phyloP scores from a whole-genome alignment of 2,888 invertebrate genomes.

The Tinea pellionella region DNA sequence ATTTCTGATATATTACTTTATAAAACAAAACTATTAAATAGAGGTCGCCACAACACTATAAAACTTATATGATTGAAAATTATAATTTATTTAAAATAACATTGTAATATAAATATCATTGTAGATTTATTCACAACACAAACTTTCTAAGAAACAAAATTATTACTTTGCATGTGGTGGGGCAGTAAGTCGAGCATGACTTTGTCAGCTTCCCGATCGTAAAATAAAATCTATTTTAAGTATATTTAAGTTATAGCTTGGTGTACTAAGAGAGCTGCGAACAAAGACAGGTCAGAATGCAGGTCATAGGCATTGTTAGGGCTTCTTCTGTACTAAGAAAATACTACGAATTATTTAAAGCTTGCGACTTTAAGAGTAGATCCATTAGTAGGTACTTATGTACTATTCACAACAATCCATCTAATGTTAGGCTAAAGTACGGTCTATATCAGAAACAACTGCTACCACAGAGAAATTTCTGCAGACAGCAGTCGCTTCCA shows the following conservation, averaged over 20 bases:
- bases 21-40: no score
- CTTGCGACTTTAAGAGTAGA: no score
- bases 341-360: not conserved
- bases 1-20: no score
- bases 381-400: no score
- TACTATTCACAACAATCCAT: no score
- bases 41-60: no score
- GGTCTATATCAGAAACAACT: no score
- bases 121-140: not conserved
- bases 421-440: no score
- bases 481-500: no score
- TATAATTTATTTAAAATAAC: no score
- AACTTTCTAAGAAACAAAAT: constrained; percentile 8
- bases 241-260: not conserved
- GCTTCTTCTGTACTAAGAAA: not conserved
- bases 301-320: constrained; percentile 11
- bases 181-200: constrained; percentile 8
- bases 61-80: no score
- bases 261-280: not conserved
- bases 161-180: not conserved
- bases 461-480: no score
- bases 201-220: constrained; percentile 5
- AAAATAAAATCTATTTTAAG: constrained; percentile 10
- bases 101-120: not conserved
- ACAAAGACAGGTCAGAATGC: constrained; percentile 4